Conservation (phyloP, 2,888 invertebrate species). For the Amphipyra berbera region DNA sequence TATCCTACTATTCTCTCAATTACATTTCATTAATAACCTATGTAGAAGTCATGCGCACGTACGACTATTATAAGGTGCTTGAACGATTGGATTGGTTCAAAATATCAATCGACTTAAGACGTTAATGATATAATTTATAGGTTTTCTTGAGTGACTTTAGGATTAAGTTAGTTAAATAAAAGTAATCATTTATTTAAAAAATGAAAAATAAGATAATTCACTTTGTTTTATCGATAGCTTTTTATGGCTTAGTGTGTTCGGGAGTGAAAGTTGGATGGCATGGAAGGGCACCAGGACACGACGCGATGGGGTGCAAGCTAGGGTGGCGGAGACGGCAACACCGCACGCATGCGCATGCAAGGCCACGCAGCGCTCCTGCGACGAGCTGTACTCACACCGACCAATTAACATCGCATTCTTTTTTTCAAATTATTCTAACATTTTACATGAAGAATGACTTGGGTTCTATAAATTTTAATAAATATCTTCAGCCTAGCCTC, state of each 20-base stretch:
- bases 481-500: too few relatives aligned
- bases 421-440: too few relatives aligned
- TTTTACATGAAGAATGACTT: too few relatives aligned
- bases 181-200: neutral
- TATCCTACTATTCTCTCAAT: conserved; percentile 7
- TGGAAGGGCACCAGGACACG: conserved; percentile 87
- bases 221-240: conserved; percentile 59
- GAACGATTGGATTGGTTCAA: neutral
- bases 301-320: conserved; percentile 65
- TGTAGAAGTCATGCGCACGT: conserved; percentile 29
- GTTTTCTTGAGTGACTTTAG: conserved; percentile 12
- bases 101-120: conserved; percentile 3
- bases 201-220: conserved; percentile 2
- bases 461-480: too few relatives aligned
- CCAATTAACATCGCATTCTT: neutral
- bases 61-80: conserved; percentile 22
- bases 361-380: conserved; percentile 62
- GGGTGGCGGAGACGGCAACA: conserved; percentile 61
- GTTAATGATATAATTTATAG: conserved; percentile 12
- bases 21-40: conserved; percentile 9
- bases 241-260: conserved; percentile 62
- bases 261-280: conserved; percentile 85
- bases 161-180: neutral
- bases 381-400: conserved; percentile 69
- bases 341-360: conserved; percentile 76